Conservation (phyloP, 1,140 invertebrate genomes). For the Leptinotarsa texana region DNA sequence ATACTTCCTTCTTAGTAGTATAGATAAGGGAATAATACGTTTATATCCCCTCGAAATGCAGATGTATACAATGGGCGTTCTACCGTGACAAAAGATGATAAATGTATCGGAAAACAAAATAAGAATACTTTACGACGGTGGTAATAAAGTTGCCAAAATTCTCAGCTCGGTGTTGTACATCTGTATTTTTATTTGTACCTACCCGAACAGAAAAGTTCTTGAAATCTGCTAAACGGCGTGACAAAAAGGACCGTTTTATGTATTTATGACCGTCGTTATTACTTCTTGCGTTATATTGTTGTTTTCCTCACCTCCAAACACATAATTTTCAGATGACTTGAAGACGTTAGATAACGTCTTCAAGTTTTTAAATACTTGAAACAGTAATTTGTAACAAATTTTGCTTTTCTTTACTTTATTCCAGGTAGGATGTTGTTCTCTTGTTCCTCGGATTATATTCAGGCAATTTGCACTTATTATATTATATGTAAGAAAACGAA, state of each 20-base stretch:
- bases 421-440: too few species aligned
- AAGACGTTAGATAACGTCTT: neutral
- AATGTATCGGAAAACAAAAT: slow-evolving; percentile 20
- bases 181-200: slow-evolving; percentile 20
- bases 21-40: slow-evolving; percentile 13
- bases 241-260: slow-evolving; percentile 19
- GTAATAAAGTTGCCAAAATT: slow-evolving; percentile 25
- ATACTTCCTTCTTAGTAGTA: neutral
- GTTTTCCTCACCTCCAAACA: slow-evolving; percentile 9
- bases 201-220: neutral
- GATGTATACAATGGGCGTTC: slow-evolving; percentile 18
- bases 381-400: too few species aligned
- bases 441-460: too few species aligned
- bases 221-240: slow-evolving; percentile 17
- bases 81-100: slow-evolving; percentile 25
- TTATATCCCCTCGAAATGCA: slow-evolving; percentile 4
- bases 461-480: too few species aligned
- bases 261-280: slow-evolving; percentile 25
- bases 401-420: too few species aligned
- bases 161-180: slow-evolving; percentile 12
- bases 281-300: slow-evolving; percentile 20
- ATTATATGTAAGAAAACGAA: too few species aligned
- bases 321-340: neutral
- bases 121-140: slow-evolving; percentile 20
- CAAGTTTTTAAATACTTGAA: neutral